Evolutionary conservation across 2,797 vertebrate genomes (phyloP).

Genomic region (Lithobates pipiens): DNA sequence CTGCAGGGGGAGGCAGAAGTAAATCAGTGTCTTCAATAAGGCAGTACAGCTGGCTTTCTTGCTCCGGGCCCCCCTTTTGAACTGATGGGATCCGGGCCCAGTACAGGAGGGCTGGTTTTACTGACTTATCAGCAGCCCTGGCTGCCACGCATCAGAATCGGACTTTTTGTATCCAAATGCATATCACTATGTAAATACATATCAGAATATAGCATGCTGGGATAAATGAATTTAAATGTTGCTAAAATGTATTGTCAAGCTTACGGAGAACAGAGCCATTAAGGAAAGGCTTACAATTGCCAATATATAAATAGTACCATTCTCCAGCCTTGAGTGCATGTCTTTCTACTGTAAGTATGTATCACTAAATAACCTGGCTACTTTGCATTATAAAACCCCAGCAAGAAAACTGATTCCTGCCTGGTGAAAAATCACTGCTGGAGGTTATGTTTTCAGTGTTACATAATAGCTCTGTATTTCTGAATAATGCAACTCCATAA

Average conservation of each 20-base stretch:
- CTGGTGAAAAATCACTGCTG: background rate
- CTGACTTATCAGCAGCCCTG: no score
- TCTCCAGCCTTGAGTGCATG: background rate
- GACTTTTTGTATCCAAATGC: background rate
- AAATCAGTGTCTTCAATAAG: no score
- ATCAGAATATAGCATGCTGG: background rate
- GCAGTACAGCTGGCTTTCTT: no score
- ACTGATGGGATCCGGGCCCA: no score
- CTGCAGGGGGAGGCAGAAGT: no score
- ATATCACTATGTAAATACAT: background rate
- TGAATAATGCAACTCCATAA: slow-evolving; percentile 22
- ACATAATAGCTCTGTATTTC: slow-evolving; percentile 42
- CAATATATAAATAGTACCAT: background rate
- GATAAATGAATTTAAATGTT: background rate
- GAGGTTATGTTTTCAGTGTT: background rate
- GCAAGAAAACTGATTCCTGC: background rate
- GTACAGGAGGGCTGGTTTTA: no score
- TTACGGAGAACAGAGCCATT: background rate
- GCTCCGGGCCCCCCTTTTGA: no score
- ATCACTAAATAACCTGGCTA: slow-evolving; percentile 5
- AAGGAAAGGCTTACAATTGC: background rate
- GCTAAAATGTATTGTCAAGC: background rate
- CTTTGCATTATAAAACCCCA: slow-evolving; percentile 33
- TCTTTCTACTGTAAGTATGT: background rate
- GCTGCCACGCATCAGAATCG: no score